Evolutionary conservation across 2,113 vertebrate genomes (phyloP).

Genomic region (Oncorhynchus kisutch): DNA sequence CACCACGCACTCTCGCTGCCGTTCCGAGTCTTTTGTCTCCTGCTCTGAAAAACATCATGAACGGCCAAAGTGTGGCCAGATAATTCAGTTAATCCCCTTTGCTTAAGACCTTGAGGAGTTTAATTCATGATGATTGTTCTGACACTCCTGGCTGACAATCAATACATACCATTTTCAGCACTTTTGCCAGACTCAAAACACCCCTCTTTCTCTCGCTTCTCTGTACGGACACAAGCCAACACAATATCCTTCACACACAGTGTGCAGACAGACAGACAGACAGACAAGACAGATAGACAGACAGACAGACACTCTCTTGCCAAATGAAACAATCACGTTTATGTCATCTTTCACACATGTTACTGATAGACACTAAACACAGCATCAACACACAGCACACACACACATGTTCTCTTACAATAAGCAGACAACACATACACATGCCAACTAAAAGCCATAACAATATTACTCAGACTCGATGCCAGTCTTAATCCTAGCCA

Average conservation of each 20-base stretch:
- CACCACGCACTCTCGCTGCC: conserved; percentile 5
- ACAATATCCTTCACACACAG: conserved; percentile 48
- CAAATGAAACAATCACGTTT: too few species aligned
- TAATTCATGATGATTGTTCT: conserved; percentile 72
- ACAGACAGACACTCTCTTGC: conserved; percentile 7
- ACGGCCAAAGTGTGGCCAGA: conserved; percentile 52
- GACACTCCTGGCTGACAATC: conserved; percentile 59
- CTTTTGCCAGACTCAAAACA: conserved; percentile 33
- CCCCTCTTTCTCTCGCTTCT: background rate
- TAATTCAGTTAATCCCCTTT: conserved; percentile 69
- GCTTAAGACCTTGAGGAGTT: conserved; percentile 70
- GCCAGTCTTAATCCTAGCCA: background rate
- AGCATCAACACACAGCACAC: background rate
- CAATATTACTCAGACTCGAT: conserved; percentile 8
- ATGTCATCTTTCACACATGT: too few species aligned
- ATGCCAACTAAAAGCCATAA: background rate
- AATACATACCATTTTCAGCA: conserved; percentile 64
- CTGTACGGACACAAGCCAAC: conserved; percentile 28
- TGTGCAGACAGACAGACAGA: conserved; percentile 10
- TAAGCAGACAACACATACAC: background rate
- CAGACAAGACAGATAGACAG: conserved; percentile 24
- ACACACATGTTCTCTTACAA: background rate
- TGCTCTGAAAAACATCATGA: conserved; percentile 26
- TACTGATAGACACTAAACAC: too few species aligned
- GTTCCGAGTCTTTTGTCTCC: conserved; percentile 47